Evolutionary conservation across 1,140 invertebrate species (phyloP), one percentile per base, ranked within the genome.

Genomic region (Papilio polytes): DNA sequence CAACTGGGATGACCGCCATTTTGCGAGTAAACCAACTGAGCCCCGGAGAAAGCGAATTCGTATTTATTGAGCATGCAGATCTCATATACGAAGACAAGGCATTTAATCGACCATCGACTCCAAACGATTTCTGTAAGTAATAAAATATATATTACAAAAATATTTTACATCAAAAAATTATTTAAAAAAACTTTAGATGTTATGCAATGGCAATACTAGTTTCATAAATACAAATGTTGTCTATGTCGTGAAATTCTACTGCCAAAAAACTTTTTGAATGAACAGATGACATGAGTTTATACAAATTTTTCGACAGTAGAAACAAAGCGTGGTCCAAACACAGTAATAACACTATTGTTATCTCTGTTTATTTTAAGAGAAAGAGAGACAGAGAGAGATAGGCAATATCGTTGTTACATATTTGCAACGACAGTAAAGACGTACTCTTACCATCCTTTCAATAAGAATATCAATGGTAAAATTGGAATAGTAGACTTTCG

Each of bases 1-100:
- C 95, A 90, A 95, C 96, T 89, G 96, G 96, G 89, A 95, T 95
- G 85, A 96, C 96, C 92, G 96, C 96, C 97, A 97, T 97, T 96
- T 97, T 97, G 94, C 95, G 96, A 86, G 95, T 95, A 94, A 97
- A 96, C 93, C 96, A 96, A 94, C 12, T 53, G 10, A 96, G 96
- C 85, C 96, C 96, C 86, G 96, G 93, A 89, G 85, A 82, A 74
- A 81, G 85, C 79, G 85, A 80, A 74, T 91, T 92, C 86, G 94
- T 93, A 87, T 95, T 95, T 80, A 95, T 94, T 83, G 94, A 91
- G 78, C 95, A 92, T 74, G 94, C 95, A 59, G 92, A 92, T 84
- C 91, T 86, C 74, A 95, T 94, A 83, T 92, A 95, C 53, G 90
- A 90, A 63, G 91, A 89, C 74, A 92, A 84, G 51, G 89, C 81